These are phyloP conservation scores for Sisor rabdophorus DNA, from an alignment of 2,113 vertebrate species.

Conservation along the genomic window DNA sequence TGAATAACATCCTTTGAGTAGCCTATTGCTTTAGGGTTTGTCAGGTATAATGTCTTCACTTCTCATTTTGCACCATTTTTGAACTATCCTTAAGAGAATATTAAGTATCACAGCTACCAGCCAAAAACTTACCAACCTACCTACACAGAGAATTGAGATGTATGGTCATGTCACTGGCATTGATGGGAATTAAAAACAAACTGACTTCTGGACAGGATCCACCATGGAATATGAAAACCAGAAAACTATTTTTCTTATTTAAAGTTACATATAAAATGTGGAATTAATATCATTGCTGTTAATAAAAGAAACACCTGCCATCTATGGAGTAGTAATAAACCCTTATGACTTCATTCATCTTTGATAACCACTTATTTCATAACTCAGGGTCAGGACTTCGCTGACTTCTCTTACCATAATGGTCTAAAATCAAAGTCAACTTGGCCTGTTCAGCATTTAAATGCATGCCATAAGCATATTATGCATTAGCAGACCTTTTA, in stretches of 20 bases:
- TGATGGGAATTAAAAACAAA: neutral
- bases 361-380: too few relatives aligned
- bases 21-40: constrained; percentile 50
- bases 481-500: too few relatives aligned
- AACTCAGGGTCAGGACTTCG: too few relatives aligned
- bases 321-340: neutral
- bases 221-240: neutral
- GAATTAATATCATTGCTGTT: neutral
- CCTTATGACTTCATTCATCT: neutral
- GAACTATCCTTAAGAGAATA: constrained; percentile 22
- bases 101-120: constrained; percentile 20
- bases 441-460: neutral
- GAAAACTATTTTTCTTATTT: neutral
- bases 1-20: constrained; percentile 80
- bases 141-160: neutral
- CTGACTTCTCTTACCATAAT: neutral
- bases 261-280: neutral
- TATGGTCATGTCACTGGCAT: constrained; percentile 5
- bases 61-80: constrained; percentile 14
- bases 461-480: neutral
- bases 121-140: neutral
- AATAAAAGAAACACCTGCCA: neutral
- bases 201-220: neutral
- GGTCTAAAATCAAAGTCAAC: neutral
- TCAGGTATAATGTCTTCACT: constrained; percentile 42